Base-by-base conservation (phyloP, 1,140 invertebrate genomes). In the Psilanteris sp. region DNA sequence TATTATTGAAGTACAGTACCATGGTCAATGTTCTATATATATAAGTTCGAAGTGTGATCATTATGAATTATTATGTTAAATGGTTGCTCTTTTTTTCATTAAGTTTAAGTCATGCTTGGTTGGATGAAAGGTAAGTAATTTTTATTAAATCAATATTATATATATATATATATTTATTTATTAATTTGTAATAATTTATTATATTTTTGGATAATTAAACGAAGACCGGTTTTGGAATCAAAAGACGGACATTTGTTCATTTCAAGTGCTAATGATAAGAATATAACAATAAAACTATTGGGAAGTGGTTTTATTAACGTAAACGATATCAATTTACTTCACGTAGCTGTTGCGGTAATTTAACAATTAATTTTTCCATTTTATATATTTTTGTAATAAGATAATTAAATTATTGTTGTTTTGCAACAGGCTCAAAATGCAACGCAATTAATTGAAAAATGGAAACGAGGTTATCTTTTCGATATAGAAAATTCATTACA, bases 231-330 rank as follows among this genome's bases (percentile, higher is more conserved):
- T 81, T 90, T 93, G 29, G 89, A 91, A 61, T 87, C 91, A 7
- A 82, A 83, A 11, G 89, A 92, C 85, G 92, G 93, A 41, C 89
- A 93, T 83, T 83, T 93, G n/a, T 88, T 91, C 46, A 89, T 94
- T 13, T 88, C 90, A 59, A 89, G 91, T 27, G 92, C 91, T 0
- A 87, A 88, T 26, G 90, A 92, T 79, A 91, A 89, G 68, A 93
- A 92, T 73, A 92, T 94, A n/a, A 91, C 90, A 22, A 85, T 94
- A 43, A 88, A 87, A 43, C 85, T 90, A 0, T 89, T 89, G 15
- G 93, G 92, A 20, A 86, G 75, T n/a, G 91, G 92, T 27, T 90
- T 84, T 24, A 79, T 94, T 16, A 91, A 90, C 34, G 83, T 93
- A 3, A 92, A 92, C 43, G 89, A 91, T 4, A 82, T 89, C 48